phyloP scores from a whole-genome alignment of 2,797 vertebrate species.

The Myiotriccus ornatus region DNA sequence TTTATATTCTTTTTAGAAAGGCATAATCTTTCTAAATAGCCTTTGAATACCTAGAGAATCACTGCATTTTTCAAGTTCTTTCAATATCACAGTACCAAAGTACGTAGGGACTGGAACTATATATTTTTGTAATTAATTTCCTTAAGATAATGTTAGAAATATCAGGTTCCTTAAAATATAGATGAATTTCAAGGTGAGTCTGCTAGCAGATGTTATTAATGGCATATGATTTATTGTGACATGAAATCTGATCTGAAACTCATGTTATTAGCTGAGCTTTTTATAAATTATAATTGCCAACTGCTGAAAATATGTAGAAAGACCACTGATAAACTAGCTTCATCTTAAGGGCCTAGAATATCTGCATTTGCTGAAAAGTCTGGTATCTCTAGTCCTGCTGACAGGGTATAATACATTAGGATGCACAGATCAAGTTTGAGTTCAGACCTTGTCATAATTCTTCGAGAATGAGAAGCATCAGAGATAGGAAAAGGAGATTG shows the following conservation, averaged over 20 bases:
- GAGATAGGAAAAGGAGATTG: not conserved
- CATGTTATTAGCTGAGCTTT: slow-evolving; percentile 66
- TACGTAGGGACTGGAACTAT: slow-evolving; percentile 49
- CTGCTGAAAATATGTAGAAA: slow-evolving; percentile 62
- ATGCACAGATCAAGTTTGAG: not conserved
- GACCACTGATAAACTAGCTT: slow-evolving; percentile 48
- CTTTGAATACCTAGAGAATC: slow-evolving; percentile 37
- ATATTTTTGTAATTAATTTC: slow-evolving; percentile 79
- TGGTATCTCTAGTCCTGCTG: not conserved
- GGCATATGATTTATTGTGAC: slow-evolving; percentile 73
- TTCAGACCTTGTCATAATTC: not conserved
- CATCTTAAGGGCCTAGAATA: slow-evolving; percentile 17
- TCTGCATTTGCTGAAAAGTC: not conserved
- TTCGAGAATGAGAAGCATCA: not conserved
- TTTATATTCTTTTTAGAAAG: not conserved
- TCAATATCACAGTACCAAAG: slow-evolving; percentile 51
- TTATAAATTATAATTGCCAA: slow-evolving; percentile 72
- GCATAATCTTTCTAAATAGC: slow-evolving; percentile 9
- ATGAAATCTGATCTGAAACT: slow-evolving; percentile 70
- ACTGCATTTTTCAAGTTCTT: slow-evolving; percentile 36
- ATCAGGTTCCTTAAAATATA: slow-evolving; percentile 77
- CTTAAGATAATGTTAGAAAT: slow-evolving; percentile 79
- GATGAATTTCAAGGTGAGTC: slow-evolving; percentile 78
- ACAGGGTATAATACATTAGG: not conserved
- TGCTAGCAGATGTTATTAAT: slow-evolving; percentile 73